These are phyloP conservation scores for Myotis myotis DNA, from an alignment of 2,797 vertebrate genomes.

Conservation along the genomic window DNA sequence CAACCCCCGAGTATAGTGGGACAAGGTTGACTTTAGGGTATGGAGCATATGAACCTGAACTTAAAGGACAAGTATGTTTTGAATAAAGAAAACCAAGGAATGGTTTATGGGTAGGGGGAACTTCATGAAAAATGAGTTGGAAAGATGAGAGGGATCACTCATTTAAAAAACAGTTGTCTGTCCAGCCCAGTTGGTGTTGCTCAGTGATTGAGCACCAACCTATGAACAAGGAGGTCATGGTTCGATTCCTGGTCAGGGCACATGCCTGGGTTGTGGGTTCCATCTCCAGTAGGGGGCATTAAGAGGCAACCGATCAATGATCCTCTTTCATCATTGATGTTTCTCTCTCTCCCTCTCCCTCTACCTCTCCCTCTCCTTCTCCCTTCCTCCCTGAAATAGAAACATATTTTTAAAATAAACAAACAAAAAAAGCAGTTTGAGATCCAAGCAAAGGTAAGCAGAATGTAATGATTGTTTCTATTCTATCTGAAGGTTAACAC, in stretches of 20 bases:
- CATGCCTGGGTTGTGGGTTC: too few species aligned
- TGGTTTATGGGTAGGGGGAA: not conserved
- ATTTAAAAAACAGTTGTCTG: not conserved
- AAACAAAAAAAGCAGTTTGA: not conserved
- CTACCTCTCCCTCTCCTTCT: too few species aligned
- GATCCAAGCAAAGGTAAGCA: not conserved
- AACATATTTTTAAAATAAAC: too few species aligned
- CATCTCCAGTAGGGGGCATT: too few species aligned
- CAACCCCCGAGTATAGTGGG: not conserved
- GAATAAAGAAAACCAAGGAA: not conserved
- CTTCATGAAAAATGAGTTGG: not conserved
- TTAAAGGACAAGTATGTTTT: not conserved
- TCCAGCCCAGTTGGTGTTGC: too few species aligned
- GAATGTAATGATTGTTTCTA: not conserved
- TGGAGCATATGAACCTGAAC: not conserved
- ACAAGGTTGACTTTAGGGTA: not conserved
- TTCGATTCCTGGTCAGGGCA: too few species aligned
- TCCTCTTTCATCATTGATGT: too few species aligned
- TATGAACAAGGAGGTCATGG: too few species aligned
- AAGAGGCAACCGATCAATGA: too few species aligned
- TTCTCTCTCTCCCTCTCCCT: too few species aligned
- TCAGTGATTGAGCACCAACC: too few species aligned
- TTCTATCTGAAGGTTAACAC: not conserved
- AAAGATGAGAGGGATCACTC: not conserved
- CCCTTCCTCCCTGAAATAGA: too few species aligned